Conservation (phyloP, 2,888 invertebrate species). For the Metellina segmentata region DNA sequence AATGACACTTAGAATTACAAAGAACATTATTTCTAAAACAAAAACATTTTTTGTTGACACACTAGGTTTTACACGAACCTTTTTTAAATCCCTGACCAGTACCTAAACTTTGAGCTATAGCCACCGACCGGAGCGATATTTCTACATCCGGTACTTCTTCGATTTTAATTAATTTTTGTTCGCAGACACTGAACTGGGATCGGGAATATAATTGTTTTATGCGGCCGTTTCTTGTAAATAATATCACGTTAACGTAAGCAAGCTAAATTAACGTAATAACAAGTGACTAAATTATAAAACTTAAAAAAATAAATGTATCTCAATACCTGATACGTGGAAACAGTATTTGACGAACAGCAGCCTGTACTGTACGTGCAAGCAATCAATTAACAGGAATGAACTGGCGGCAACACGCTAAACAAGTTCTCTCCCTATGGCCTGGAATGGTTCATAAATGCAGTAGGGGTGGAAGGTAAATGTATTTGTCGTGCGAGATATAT, state of each 20-base stretch:
- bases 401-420: too few species aligned
- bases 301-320: too few species aligned
- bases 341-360: too few species aligned
- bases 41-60: constrained; percentile 70
- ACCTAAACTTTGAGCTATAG: constrained; percentile 71
- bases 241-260: too few species aligned
- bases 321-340: too few species aligned
- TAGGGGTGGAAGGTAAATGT: constrained; percentile 66
- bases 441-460: constrained; percentile 65
- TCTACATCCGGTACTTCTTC: constrained; percentile 66
- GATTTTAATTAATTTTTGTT: constrained; percentile 62
- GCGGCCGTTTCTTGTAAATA: too few species aligned
- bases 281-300: too few species aligned
- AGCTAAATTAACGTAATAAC: too few species aligned
- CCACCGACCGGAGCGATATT: constrained; percentile 71
- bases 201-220: too few species aligned
- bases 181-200: constrained; percentile 64
- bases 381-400: too few species aligned
- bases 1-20: constrained; percentile 22
- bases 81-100: constrained; percentile 69
- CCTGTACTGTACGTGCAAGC: too few species aligned
- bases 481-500: constrained; percentile 62
- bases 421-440: constrained; percentile 63
- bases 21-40: constrained; percentile 50
- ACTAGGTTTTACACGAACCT: constrained; percentile 71